Evolutionary conservation across 2,888 invertebrate genomes (phyloP), one percentile per base, ranked within the genome.

Genomic region (Penaeus monodon): DNA sequence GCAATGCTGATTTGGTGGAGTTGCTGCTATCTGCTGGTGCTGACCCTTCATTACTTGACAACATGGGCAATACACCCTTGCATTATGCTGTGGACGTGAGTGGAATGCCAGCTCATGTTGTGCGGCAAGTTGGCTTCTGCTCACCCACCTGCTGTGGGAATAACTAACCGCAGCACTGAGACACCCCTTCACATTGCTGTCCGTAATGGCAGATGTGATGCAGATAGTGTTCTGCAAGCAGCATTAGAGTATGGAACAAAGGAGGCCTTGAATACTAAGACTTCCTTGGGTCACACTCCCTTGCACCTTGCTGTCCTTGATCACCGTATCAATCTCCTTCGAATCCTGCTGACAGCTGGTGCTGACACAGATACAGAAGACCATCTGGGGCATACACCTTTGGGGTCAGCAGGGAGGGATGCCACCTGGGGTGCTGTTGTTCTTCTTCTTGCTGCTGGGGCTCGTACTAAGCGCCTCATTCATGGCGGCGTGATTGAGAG

Each of bases 381-480:
- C 85, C 86, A 88, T 49, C 80, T 90, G 22, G 90, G 90, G 12
- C 86, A 90, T 29, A 90, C 91, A 12, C 91, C 91, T 17, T 88
- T 92, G 64, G 91, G 91, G 87, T 91, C 91, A 90, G 90, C 91
- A 76, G 91, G 91, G 10, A 91, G 91, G 90, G 91, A 91, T 65
- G 91, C 91, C 27, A 88, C 90, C 70, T 81, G 91, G 77, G 88
- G 90, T 27, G 86, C 90, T 17, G 91, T 91, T 2, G 87, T 90
- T n/a, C 91, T 92, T 81, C 91, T 92, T 44, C 89, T 92, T 33
- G 90, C 91, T 29, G 91, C 91, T 64, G 92, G 92, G 17, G 91
- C 89, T 6, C 76, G 85, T 24, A 90, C 88, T 2, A 88, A 86
- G 24, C 76, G 74, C 10, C 68, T 89, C 20, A 84, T 89, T 27